Evolutionary conservation across 2,113 vertebrate species (phyloP), one percentile per base, ranked within the genome.

Genomic region (Hypocryptadius cinnamomeus): DNA sequence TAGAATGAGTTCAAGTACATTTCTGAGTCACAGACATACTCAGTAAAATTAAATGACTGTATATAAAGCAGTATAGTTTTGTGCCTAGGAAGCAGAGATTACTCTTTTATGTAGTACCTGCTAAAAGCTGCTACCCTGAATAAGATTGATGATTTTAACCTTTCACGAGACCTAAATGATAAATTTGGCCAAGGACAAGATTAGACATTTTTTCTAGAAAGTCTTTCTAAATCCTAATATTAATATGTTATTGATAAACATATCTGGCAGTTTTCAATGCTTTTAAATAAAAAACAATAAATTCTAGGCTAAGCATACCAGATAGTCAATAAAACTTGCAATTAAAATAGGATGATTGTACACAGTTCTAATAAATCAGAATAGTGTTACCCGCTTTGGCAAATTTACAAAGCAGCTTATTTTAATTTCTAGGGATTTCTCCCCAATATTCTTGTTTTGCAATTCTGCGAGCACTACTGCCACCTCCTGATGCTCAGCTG

Each of bases 401-500:
- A 86, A 90, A 90, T 24, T 63, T 89, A 56, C 45, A 93, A 93
- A 93, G 85, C 39, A 76, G 47, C 7, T 96, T 90, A 30, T 90
- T 88, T 87, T 77, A 40, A 79, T 85, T 85, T 50, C 48, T 51
- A 44, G 44, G n/a, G 48, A 50, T 88, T 65, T 53, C 59, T 65
- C 47, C 40, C n/a, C 30, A 45, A 0, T 28, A 25, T 24, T 79
- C 68, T 33, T 54, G n/a, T 10, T 37, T 59, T 48, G 54, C 87
- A 80, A 88, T 96, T 93, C 88, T 92, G 93, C 28, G 51, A 97
- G 84, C 97, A 73, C 96, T 97, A 85, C 97, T 98, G 98, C 97
- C 98, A 98, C 68, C 98, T 98, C 92, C 97, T 97, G 98, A 87
- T 95, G 45, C 57, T 82, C 31, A 45, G 42, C 8, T 85, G 95